A percentile compares a stretch with the other conserved stretches of the same genome.
phyloP scores from a whole-genome alignment of 2,797 vertebrate species.

The Sebastes vulpes region DNA sequence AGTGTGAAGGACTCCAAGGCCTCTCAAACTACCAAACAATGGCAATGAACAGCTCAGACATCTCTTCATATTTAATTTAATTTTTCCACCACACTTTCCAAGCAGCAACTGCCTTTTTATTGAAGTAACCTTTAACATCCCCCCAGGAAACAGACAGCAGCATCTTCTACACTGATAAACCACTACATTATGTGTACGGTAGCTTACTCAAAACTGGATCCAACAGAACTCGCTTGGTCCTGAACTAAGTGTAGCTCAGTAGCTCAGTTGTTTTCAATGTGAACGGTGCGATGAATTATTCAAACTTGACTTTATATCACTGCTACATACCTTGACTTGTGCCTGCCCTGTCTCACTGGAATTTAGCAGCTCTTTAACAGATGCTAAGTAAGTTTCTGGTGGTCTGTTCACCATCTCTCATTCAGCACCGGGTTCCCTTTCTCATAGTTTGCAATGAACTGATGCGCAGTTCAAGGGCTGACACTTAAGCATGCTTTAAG shows the following conservation, averaged over 20 bases:
- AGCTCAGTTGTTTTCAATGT: conserved; percentile 8
- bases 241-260: conserved; percentile 3
- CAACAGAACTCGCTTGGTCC: not conserved
- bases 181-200: not conserved
- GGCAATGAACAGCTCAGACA: not conserved
- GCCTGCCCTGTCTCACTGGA: conserved; percentile 11
- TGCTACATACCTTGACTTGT: conserved; percentile 17
- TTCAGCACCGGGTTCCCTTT: conserved; percentile 12
- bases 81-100: not conserved
- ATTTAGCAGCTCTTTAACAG: conserved; percentile 40
- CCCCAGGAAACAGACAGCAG: conserved; percentile 9
- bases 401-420: conserved; percentile 29
- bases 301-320: conserved; percentile 34
- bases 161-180: conserved; percentile 9
- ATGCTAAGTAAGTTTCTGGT: conserved; percentile 22
- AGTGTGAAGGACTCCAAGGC: not conserved
- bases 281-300: conserved; percentile 39
- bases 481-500: conserved; percentile 45
- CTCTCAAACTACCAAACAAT: not conserved
- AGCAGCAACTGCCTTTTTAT: conserved; percentile 35
- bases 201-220: conserved; percentile 8
- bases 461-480: conserved; percentile 38
- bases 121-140: conserved; percentile 9
- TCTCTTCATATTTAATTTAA: not conserved
- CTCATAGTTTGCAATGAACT: conserved; percentile 36